These are phyloP conservation scores for Hyles lineata DNA, from an alignment of 2,888 invertebrate species.

Conservation along the genomic window DNA sequence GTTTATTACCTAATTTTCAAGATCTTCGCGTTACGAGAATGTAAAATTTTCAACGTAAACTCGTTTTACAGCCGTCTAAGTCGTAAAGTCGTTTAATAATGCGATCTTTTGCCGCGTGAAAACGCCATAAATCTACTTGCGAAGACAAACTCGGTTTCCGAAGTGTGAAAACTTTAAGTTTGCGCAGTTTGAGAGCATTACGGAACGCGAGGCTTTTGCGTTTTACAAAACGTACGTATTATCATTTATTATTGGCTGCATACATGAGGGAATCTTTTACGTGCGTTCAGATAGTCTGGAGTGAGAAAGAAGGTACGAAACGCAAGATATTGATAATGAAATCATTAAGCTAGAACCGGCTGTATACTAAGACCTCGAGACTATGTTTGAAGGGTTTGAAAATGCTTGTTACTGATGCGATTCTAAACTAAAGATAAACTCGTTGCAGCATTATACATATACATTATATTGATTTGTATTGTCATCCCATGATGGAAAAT, in stretches of 20 bases:
- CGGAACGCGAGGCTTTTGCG: not conserved
- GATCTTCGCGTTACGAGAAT: not conserved
- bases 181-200: slow-evolving; percentile 36
- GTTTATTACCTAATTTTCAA: slow-evolving; percentile 20
- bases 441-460: too few relatives aligned
- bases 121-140: slow-evolving; percentile 59
- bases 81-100: slow-evolving; percentile 46
- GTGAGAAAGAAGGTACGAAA: not conserved
- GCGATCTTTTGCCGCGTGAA: slow-evolving; percentile 48
- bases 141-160: slow-evolving; percentile 53
- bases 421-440: too few relatives aligned
- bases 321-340: too few relatives aligned
- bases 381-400: not conserved
- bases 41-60: slow-evolving; percentile 19
- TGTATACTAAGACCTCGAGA: too few relatives aligned
- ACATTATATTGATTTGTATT: too few relatives aligned
- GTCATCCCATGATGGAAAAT: too few relatives aligned
- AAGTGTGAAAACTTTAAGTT: slow-evolving; percentile 55
- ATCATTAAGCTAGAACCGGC: too few relatives aligned
- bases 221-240: not conserved
- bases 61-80: slow-evolving; percentile 33
- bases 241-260: not conserved
- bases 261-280: not conserved
- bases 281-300: not conserved
- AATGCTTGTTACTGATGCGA: too few relatives aligned